Evolutionary conservation across 2,888 invertebrate species (phyloP).

Genomic region (Parnassius glacialis): DNA sequence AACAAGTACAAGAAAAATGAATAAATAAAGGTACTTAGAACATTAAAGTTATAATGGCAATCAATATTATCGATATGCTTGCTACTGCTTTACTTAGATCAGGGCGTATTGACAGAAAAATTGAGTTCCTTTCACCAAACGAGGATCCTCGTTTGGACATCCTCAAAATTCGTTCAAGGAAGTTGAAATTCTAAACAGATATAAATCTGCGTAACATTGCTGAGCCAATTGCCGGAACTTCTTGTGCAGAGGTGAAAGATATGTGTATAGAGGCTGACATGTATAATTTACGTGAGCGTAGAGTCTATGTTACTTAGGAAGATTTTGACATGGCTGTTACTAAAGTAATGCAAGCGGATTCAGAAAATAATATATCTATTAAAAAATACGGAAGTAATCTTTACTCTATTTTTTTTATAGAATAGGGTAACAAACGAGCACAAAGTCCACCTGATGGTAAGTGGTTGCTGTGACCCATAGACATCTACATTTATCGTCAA

Average conservation of each 20-base stretch:
- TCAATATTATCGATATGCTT: constrained; percentile 98
- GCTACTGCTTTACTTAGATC: constrained; percentile 98
- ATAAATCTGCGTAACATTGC: constrained; percentile 99
- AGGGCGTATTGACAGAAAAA: constrained; percentile 99
- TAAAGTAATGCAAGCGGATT: constrained; percentile 99
- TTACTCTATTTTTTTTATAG: constrained; percentile 15
- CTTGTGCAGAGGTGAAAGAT: constrained; percentile 99
- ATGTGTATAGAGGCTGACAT: constrained; percentile 99
- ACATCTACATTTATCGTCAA: too few species aligned
- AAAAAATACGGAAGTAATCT: constrained; percentile 99
- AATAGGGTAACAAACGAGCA: too few species aligned
- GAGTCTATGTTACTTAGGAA: constrained; percentile 99
- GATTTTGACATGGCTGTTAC: constrained; percentile 99
- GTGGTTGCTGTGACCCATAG: too few species aligned
- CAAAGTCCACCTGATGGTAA: too few species aligned
- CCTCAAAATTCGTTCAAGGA: constrained; percentile 98
- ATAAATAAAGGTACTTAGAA: constrained; percentile 96
- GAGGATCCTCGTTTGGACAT: constrained; percentile 99
- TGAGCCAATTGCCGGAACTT: constrained; percentile 99
- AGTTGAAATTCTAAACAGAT: constrained; percentile 99
- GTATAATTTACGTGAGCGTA: constrained; percentile 98
- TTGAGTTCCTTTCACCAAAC: constrained; percentile 99
- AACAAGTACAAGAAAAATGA: too few species aligned
- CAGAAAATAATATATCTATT: constrained; percentile 99
- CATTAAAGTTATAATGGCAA: constrained; percentile 99